Evolutionary conservation across 2,888 invertebrate species (phyloP), one percentile per base, ranked within the genome.

Genomic region (Epinotia demarniana): DNA sequence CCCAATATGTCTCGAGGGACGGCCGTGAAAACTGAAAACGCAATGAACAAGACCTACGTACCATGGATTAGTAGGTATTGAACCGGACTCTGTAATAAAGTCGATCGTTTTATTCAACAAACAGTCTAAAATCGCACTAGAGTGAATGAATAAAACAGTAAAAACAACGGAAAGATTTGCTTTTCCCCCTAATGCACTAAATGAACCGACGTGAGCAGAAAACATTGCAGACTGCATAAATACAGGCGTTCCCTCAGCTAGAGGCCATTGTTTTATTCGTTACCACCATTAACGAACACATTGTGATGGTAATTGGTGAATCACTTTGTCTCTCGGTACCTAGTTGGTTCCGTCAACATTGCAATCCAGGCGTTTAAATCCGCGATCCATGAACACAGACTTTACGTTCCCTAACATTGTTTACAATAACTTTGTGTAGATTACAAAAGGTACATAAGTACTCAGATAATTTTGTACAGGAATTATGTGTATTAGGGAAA

Each of bases 241-340:
- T 76, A 73, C 77, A 78, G 71, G 67, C 68, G 87, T 92, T 91
- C 90, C 89, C 90, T 91, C 91, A 85, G 81, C 79, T 81, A 80
- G 79, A 78, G 71, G 27, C 72, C 57, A 71, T 70, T 73, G 63
- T 70, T 62, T 73, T 55, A 70, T 61, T 69, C 90, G 90, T 89
- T 86, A 67, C 71, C 67, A 67, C 46, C 71, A 75, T 81, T 87
- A 87, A 84, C 83, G 86, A 84, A 83, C 87, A 81, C 87, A 91
- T 90, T 92, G 92, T 92, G 91, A 92, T 90, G 90, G 71, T 72
- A 75, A 75, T 75, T 72, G 66, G 90, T 92, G 90, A 92, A 90
- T 90, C 88, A 89, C 80, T 87, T 83, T 73, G 80, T 81, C 81
- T 80, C 75, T 68, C 49, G 43, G 79, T 71, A 27, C 23, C 23